phyloP scores from a whole-genome alignment of 2,888 invertebrate genomes.

The Rapana venosa region DNA sequence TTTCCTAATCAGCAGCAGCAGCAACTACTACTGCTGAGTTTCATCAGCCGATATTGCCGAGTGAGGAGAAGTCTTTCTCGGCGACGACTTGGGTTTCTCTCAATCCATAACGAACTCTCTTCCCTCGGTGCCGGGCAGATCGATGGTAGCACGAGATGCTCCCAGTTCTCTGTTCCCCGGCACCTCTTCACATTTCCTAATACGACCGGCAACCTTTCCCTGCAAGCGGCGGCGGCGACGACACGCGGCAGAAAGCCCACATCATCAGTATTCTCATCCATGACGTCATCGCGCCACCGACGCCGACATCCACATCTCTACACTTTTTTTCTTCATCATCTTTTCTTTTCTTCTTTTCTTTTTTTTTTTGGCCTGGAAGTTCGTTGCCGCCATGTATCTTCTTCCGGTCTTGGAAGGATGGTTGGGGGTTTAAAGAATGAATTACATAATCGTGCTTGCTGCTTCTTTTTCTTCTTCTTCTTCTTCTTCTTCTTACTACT shows the following conservation, averaged over 20 bases:
- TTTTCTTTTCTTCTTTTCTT: background rate
- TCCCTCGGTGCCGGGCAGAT: background rate
- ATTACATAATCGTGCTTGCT: too few species aligned
- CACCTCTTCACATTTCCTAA: slow-evolving; percentile 23
- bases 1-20: too few species aligned
- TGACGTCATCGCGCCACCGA: slow-evolving; percentile 21
- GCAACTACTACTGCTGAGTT: too few species aligned
- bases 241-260: background rate
- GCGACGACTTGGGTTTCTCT: background rate
- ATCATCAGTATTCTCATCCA: background rate
- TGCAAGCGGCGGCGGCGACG: background rate
- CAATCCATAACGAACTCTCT: background rate
- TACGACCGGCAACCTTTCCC: slow-evolving; percentile 17
- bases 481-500: too few species aligned
- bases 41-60: too few species aligned
- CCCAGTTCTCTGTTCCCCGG: background rate
- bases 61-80: too few species aligned
- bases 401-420: too few species aligned
- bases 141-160: background rate
- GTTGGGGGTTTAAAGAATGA: too few species aligned
- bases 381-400: background rate
- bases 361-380: background rate
- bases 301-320: background rate
- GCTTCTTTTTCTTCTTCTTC: too few species aligned
- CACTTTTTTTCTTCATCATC: background rate